These are phyloP conservation scores for Cyanocitta stelleri DNA, from an alignment of 2,113 vertebrate species.

Conservation along the genomic window DNA sequence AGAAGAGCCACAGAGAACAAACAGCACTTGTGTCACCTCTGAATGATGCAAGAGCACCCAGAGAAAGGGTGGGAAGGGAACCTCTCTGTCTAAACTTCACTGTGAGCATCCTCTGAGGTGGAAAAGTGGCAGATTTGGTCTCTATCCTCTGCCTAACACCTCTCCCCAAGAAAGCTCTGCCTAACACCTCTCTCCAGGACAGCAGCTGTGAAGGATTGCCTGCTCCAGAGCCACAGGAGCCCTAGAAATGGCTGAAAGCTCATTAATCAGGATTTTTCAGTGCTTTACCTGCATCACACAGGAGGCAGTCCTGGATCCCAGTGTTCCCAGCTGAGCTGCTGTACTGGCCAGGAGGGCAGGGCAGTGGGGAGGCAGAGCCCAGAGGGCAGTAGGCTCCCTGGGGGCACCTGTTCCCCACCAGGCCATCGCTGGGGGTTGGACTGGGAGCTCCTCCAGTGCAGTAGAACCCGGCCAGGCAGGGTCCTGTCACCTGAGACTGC, in stretches of 20 bases:
- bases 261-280: rapidly evolving
- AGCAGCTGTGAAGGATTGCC: not conserved
- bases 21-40: not conserved
- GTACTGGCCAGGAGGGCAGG: slow-evolving; percentile 76
- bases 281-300: slow-evolving; percentile 76
- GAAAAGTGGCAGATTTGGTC: not conserved
- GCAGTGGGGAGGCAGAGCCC: slow-evolving; percentile 71
- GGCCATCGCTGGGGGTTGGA: slow-evolving; percentile 67
- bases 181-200: not conserved
- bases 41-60: not conserved
- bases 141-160: not conserved
- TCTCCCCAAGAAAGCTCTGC: not conserved
- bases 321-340: slow-evolving; percentile 75
- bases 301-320: slow-evolving; percentile 71
- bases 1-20: not conserved
- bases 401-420: slow-evolving; percentile 74
- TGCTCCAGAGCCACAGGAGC: not conserved
- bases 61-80: not conserved
- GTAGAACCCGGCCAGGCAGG: slow-evolving; percentile 77
- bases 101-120: not conserved
- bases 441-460: slow-evolving; percentile 70
- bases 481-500: slow-evolving; percentile 65
- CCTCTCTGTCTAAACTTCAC: no score
- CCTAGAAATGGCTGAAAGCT: not conserved
- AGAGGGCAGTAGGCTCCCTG: slow-evolving; percentile 79